Percentiles rank a stretch among this genome's conserved stretches.
These are phyloP conservation scores for Mesaphorura yosii DNA, from an alignment of 1,140 invertebrate genomes.

Conservation along the genomic window DNA sequence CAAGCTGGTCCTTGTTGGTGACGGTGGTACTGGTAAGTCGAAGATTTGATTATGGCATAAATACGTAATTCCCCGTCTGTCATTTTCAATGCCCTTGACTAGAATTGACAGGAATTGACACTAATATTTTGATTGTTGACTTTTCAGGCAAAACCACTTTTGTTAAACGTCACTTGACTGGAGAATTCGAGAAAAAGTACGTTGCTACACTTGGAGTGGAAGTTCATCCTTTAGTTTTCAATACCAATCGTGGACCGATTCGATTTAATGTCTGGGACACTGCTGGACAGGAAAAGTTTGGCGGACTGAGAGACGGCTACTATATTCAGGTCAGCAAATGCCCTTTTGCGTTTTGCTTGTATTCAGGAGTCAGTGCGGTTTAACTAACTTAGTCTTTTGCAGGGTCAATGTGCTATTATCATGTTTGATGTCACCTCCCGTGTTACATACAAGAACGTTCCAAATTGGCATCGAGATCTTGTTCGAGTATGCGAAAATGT, in stretches of 20 bases:
- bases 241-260: conserved; percentile 94
- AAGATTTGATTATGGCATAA: too few relatives aligned
- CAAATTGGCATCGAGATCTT: conserved; percentile 98
- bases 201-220: conserved; percentile 98
- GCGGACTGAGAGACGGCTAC: conserved; percentile 95
- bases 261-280: conserved; percentile 99
- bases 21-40: conserved; percentile 98
- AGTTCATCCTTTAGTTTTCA: conserved; percentile 95
- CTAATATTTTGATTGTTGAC: too few relatives aligned
- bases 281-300: conserved; percentile 99
- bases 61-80: too few relatives aligned
- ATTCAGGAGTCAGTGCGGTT: background rate
- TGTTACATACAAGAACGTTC: conserved; percentile 99
- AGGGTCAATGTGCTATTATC: conserved; percentile 94
- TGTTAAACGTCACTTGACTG: conserved; percentile 97
- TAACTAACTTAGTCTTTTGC: conserved; percentile 11
- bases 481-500: conserved; percentile 98
- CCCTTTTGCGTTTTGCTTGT: background rate
- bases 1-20: conserved; percentile 95
- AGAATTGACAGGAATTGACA: too few relatives aligned
- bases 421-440: conserved; percentile 99
- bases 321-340: conserved; percentile 76
- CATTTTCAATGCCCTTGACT: too few relatives aligned
- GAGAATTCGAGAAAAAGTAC: conserved; percentile 99
- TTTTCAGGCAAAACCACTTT: conserved; percentile 99